Conservation (phyloP, 1,140 invertebrate species). For the Zaprionus ghesquierei region DNA sequence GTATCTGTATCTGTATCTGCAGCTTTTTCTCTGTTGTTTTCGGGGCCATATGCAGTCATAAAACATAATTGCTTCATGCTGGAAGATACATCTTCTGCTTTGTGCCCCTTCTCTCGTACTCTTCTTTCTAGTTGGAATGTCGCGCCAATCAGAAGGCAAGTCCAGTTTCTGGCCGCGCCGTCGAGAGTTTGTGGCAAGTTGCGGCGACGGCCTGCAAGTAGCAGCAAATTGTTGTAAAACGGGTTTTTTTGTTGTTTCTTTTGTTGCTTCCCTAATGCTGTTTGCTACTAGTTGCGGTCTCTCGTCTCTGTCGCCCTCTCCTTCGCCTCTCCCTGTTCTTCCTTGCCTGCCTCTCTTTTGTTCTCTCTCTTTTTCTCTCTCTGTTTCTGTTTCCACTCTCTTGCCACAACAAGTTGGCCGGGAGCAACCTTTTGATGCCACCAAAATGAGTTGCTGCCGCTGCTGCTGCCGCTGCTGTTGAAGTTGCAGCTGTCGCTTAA, state of each 20-base stretch:
- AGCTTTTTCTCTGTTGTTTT: conserved; percentile 15
- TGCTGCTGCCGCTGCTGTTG: conserved; percentile 3
- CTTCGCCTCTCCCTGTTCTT: conserved; percentile 7
- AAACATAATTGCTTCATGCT: conserved; percentile 38
- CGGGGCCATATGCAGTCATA: conserved; percentile 35
- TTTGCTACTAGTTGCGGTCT: conserved; percentile 42
- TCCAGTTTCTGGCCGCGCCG: conserved; percentile 34
- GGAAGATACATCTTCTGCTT: conserved; percentile 26
- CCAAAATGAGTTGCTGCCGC: conserved; percentile 35
- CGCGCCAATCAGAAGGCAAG: conserved; percentile 48
- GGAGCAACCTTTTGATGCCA: conserved; percentile 47
- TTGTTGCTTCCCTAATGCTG: conserved; percentile 44
- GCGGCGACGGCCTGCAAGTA: conserved; percentile 47
- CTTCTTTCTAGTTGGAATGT: conserved; percentile 45
- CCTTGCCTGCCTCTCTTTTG: conserved; percentile 13
- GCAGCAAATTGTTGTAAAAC: conserved; percentile 77
- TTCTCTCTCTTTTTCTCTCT: conserved; percentile 4
- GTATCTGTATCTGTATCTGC: background rate
- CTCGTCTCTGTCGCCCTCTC: background rate
- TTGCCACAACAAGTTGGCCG: conserved; percentile 39
- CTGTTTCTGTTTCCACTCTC: background rate
- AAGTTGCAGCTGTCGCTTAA: conserved; percentile 43
- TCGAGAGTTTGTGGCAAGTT: conserved; percentile 51
- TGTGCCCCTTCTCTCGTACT: background rate
- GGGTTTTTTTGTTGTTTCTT: conserved; percentile 56